A percentile compares a stretch with the other conserved stretches of the same genome.
Conservation (phyloP, 2,113 vertebrate genomes). For the Cebidichthys violaceus region DNA sequence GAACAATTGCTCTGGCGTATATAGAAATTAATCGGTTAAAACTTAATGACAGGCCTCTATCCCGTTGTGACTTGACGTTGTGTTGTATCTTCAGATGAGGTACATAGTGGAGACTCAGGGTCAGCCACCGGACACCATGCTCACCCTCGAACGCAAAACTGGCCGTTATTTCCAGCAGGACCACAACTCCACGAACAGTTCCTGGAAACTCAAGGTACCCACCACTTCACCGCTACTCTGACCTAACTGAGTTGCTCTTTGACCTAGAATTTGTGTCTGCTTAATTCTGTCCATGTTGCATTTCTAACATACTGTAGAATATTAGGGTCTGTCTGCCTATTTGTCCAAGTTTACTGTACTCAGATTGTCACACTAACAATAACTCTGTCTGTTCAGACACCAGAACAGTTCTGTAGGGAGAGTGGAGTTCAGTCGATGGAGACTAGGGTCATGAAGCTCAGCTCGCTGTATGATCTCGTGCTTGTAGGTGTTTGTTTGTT, state of each 20-base stretch:
- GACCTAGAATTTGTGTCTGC: background rate
- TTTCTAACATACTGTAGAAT: background rate
- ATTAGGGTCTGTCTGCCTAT: background rate
- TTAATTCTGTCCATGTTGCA: background rate
- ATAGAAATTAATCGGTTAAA: background rate
- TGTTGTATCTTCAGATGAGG: conserved; percentile 35
- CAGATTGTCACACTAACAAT: too few species aligned
- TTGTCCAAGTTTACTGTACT: too few species aligned
- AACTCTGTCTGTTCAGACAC: background rate
- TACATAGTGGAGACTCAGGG: conserved; percentile 31
- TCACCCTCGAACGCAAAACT: background rate
- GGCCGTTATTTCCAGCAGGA: background rate
- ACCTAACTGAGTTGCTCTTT: background rate
- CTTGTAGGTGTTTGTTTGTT: background rate
- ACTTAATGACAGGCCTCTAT: background rate
- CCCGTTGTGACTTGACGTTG: background rate
- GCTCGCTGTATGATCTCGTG: background rate
- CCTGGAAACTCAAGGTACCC: conserved; percentile 25
- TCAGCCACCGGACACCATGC: conserved; percentile 6
- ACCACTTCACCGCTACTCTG: background rate
- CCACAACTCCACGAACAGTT: background rate
- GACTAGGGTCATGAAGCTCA: accelerated
- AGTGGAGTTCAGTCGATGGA: background rate
- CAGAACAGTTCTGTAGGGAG: background rate
- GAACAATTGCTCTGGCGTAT: background rate